These are phyloP conservation scores for Heloderma charlesbogerti DNA, from an alignment of 2,113 vertebrate species.

Conservation along the genomic window DNA sequence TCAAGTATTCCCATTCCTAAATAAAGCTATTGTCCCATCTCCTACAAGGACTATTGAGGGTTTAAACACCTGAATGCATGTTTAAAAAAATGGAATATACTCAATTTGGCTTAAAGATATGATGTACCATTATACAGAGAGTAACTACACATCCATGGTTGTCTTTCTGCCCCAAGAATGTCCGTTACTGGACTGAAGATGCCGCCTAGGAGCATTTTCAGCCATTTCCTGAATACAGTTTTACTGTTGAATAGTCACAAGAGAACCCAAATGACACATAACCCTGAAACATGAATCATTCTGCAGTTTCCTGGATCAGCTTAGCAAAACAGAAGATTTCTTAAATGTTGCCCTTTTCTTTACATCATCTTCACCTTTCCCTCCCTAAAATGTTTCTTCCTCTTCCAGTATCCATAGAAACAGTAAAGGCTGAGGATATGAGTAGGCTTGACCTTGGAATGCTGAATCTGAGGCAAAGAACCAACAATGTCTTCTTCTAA, in stretches of 20 bases:
- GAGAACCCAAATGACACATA: conserved; percentile 62
- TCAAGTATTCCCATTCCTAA: neutral
- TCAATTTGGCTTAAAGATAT: fast-evolving
- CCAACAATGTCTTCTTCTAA: conserved; percentile 5
- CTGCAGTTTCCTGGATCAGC: conserved; percentile 62
- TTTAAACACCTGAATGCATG: neutral
- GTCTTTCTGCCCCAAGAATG: conserved; percentile 28
- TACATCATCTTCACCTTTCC: conserved; percentile 50
- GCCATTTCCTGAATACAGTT: conserved; percentile 63
- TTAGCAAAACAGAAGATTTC: conserved; percentile 55
- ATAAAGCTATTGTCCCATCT: neutral
- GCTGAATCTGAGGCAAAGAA: conserved; percentile 36
- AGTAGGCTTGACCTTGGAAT: conserved; percentile 23
- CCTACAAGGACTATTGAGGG: neutral
- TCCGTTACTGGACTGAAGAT: conserved; percentile 9
- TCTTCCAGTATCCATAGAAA: conserved; percentile 42
- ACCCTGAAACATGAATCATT: conserved; percentile 61
- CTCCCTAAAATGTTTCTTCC: conserved; percentile 31
- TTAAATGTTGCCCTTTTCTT: conserved; percentile 53
- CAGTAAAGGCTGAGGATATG: conserved; percentile 12
- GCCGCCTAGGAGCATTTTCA: conserved; percentile 54
- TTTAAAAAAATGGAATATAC: neutral
- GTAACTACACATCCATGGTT: neutral
- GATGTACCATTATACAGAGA: neutral
- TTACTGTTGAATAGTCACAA: conserved; percentile 56